Evolutionary conservation across 2,888 invertebrate genomes (phyloP).

Genomic region (Cybosia mesomella): DNA sequence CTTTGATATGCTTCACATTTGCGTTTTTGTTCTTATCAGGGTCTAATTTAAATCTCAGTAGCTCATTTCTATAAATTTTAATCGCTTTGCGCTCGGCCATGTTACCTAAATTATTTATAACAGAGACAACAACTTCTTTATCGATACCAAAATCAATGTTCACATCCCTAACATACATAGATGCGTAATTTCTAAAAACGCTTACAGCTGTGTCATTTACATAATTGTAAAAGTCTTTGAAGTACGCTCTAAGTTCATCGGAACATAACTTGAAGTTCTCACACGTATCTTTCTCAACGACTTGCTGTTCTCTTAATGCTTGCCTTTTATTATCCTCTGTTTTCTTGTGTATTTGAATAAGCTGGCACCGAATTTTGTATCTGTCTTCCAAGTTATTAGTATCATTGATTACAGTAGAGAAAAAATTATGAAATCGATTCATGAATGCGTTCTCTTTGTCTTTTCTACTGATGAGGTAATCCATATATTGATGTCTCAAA

Average conservation of each 20-base stretch:
- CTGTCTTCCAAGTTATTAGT: constrained; percentile 48
- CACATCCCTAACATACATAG: constrained; percentile 70
- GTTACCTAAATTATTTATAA: constrained; percentile 51
- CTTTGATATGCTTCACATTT: constrained; percentile 57
- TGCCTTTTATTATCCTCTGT: constrained; percentile 11
- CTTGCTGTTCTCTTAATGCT: constrained; percentile 1
- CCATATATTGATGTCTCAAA: constrained; percentile 49
- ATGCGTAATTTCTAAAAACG: constrained; percentile 65
- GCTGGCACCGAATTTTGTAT: constrained; percentile 61
- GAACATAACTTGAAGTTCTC: constrained; percentile 64
- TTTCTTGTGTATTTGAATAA: constrained; percentile 40
- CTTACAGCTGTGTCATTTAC: constrained; percentile 66
- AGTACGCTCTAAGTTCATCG: constrained; percentile 62
- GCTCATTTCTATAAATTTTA: constrained; percentile 55
- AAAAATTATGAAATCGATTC: constrained; percentile 55
- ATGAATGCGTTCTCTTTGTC: constrained; percentile 48
- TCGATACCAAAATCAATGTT: constrained; percentile 52
- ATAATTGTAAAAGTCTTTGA: constrained; percentile 58
- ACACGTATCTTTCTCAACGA: constrained; percentile 47
- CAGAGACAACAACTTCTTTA: constrained; percentile 48
- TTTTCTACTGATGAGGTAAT: constrained; percentile 30
- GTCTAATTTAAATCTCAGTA: constrained; percentile 56
- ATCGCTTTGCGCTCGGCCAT: constrained; percentile 47
- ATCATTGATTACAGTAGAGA: constrained; percentile 55
- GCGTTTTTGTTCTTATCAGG: constrained; percentile 47